A percentile compares a stretch with the other conserved stretches of the same genome.
phyloP scores from a whole-genome alignment of 2,113 vertebrate species.

The Lamprologus callipterus region DNA sequence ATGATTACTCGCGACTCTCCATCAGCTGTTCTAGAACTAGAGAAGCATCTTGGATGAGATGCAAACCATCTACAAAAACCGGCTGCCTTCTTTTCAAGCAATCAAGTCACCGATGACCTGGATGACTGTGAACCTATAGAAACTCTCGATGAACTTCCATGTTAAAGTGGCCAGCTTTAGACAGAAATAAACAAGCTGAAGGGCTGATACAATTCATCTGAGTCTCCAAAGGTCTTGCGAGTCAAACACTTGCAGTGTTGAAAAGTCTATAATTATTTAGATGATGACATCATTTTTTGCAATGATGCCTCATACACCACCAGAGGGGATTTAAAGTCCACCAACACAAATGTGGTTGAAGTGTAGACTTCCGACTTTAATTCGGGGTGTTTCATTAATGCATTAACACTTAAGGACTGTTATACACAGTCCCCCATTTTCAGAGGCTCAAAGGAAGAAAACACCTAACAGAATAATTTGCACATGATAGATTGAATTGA shows the following conservation, averaged over 20 bases:
- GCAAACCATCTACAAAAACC: not conserved
- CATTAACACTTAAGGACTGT: not conserved
- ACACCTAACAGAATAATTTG: not conserved
- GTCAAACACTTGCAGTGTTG: not conserved
- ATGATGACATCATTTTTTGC: not conserved
- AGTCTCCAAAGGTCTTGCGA: not conserved
- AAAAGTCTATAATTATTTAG: not conserved
- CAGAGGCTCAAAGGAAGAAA: not conserved
- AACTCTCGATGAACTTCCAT: too few relatives aligned
- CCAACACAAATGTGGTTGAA: not conserved
- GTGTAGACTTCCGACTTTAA: not conserved
- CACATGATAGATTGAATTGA: not conserved
- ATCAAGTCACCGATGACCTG: too few relatives aligned
- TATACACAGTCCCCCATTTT: not conserved
- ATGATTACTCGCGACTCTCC: rapidly evolving
- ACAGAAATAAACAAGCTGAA: rapidly evolving
- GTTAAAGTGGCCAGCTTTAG: too few relatives aligned
- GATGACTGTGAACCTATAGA: too few relatives aligned
- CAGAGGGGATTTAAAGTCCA: not conserved
- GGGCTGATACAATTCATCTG: rapidly evolving
- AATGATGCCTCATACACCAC: rapidly evolving
- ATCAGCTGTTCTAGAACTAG: not conserved
- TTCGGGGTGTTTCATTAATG: not conserved
- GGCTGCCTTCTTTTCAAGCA: rapidly evolving
- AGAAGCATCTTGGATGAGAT: not conserved